Conservation (phyloP, 1,140 invertebrate species). For the Laupala kohalensis region DNA sequence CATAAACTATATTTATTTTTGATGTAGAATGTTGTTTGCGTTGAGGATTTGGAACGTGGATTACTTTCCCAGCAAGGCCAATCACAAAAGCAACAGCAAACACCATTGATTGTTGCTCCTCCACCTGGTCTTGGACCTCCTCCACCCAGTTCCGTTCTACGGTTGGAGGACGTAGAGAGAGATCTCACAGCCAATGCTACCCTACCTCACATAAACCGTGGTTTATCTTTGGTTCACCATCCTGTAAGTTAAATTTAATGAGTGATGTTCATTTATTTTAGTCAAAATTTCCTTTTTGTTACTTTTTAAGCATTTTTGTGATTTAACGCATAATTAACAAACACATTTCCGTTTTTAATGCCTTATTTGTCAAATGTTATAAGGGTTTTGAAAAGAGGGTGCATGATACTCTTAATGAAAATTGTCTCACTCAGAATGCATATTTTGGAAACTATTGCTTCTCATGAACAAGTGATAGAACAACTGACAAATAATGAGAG, state of each 20-base stretch:
- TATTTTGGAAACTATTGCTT: too few species aligned
- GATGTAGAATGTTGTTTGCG: conserved; percentile 32
- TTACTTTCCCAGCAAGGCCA: conserved; percentile 4
- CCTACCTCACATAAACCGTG: not conserved
- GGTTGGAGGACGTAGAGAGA: conserved; percentile 10
- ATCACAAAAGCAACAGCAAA: not conserved
- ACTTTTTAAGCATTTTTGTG: too few species aligned
- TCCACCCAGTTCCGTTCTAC: not conserved
- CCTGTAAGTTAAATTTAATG: not conserved
- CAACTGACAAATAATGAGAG: too few species aligned
- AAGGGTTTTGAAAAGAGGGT: too few species aligned
- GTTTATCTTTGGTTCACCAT: not conserved
- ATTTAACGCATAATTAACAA: too few species aligned
- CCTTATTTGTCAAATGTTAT: too few species aligned
- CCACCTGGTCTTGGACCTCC: not conserved
- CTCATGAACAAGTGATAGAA: too few species aligned
- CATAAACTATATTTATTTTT: not conserved
- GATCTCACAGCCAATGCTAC: conserved; percentile 4
- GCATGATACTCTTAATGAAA: too few species aligned
- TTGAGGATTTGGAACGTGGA: conserved; percentile 37
- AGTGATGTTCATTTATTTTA: too few species aligned
- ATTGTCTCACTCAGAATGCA: too few species aligned
- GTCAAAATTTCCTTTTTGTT: not conserved
- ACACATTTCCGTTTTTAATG: too few species aligned
- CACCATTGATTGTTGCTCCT: not conserved